A percentile compares a stretch with the other conserved stretches of the same genome.
These are phyloP conservation scores for Mylabris sibirica DNA, from an alignment of 2,888 invertebrate genomes.

Conservation along the genomic window DNA sequence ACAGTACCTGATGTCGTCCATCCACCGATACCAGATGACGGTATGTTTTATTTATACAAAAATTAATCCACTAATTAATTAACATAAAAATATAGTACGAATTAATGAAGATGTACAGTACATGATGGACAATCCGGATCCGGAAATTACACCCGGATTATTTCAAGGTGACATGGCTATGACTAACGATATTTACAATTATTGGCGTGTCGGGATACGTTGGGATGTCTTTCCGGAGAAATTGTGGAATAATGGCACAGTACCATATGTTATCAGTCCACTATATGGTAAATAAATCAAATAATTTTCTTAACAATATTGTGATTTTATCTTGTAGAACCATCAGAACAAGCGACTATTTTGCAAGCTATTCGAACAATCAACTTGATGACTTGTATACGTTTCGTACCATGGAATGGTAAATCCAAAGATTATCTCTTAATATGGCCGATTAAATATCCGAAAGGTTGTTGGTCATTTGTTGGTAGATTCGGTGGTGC, in stretches of 20 bases:
- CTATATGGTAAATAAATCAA: constrained; percentile 62
- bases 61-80: background rate
- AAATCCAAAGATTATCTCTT: constrained; percentile 69
- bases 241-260: constrained; percentile 70
- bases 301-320: background rate
- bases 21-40: constrained; percentile 62
- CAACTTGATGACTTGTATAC: constrained; percentile 71
- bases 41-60: constrained; percentile 48
- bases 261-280: constrained; percentile 72
- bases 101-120: constrained; percentile 32
- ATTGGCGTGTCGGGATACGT: constrained; percentile 69
- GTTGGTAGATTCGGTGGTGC: constrained; percentile 78
- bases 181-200: constrained; percentile 67
- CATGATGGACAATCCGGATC: constrained; percentile 62
- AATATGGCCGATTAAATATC: constrained; percentile 73
- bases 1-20: constrained; percentile 60
- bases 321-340: constrained; percentile 56
- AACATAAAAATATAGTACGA: constrained; percentile 11
- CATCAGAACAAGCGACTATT: constrained; percentile 67
- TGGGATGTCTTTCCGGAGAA: constrained; percentile 72
- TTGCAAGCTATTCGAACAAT: constrained; percentile 68
- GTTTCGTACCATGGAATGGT: constrained; percentile 72
- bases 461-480: constrained; percentile 78
- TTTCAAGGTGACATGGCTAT: constrained; percentile 76
- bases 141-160: constrained; percentile 71